phyloP scores from a whole-genome alignment of 1,140 invertebrate genomes.

The Magallana ariakensis region DNA sequence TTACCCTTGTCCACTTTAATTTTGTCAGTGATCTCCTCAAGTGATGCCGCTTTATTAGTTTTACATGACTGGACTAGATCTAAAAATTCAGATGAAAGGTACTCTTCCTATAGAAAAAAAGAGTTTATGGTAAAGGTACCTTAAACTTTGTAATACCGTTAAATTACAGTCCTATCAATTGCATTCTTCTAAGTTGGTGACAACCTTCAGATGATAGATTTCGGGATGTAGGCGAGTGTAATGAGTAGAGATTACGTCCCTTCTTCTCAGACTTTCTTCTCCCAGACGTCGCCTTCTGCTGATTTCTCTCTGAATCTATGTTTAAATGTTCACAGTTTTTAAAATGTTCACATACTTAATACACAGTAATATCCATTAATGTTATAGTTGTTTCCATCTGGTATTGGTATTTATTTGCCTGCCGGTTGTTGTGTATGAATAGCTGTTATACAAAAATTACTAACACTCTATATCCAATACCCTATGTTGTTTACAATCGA shows the following conservation, averaged over 20 bases:
- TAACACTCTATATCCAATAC: too few relatives aligned
- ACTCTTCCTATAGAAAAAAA: slow-evolving; percentile 61
- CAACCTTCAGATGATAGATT: slow-evolving; percentile 66
- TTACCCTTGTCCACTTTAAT: slow-evolving; percentile 55
- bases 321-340: background rate
- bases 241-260: slow-evolving; percentile 53
- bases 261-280: slow-evolving; percentile 55
- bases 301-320: slow-evolving; percentile 63
- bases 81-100: slow-evolving; percentile 64
- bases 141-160: background rate
- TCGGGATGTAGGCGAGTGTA: slow-evolving; percentile 63
- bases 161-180: too few relatives aligned
- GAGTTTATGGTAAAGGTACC: background rate
- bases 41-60: slow-evolving; percentile 46
- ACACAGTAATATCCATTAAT: too few relatives aligned
- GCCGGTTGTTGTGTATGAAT: too few relatives aligned
- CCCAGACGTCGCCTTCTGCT: slow-evolving; percentile 60
- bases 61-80: slow-evolving; percentile 62
- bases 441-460: too few relatives aligned
- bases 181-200: background rate
- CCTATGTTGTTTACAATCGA: too few relatives aligned
- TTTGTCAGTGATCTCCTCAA: slow-evolving; percentile 50
- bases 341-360: too few relatives aligned
- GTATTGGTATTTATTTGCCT: too few relatives aligned
- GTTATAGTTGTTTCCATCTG: too few relatives aligned